Conservation (phyloP, 2,113 vertebrate genomes). For the Eretmochelys imbricata region DNA sequence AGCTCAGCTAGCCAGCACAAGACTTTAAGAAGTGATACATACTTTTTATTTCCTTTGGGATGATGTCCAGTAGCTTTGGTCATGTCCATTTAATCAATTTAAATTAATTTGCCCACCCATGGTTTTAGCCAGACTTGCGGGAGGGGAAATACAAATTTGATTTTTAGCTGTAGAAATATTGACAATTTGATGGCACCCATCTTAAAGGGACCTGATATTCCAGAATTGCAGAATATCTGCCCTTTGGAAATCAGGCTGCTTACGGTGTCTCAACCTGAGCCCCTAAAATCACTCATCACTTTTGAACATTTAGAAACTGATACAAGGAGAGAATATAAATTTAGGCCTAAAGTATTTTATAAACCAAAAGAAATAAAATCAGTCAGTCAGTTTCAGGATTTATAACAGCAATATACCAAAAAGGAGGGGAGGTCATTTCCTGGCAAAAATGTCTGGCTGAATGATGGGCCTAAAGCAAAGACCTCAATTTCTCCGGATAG, state of each 20-base stretch:
- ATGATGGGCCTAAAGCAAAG: slow-evolving; percentile 41
- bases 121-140: background rate
- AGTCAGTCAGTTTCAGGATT: background rate
- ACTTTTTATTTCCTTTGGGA: background rate
- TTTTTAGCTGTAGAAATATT: background rate
- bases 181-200: background rate
- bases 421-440: slow-evolving; percentile 43
- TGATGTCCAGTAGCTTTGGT: slow-evolving; percentile 60
- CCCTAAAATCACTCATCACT: background rate
- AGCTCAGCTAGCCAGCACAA: background rate
- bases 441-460: background rate
- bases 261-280: background rate
- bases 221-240: background rate
- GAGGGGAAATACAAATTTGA: slow-evolving; percentile 8
- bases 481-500: slow-evolving; percentile 56
- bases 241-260: background rate
- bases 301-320: background rate
- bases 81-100: slow-evolving; percentile 54
- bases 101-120: slow-evolving; percentile 36
- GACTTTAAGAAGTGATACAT: background rate
- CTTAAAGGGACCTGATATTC: background rate
- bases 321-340: background rate
- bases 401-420: background rate
- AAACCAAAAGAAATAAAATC: background rate
- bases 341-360: background rate